A percentile compares a stretch with the other conserved stretches of the same genome.
phyloP scores from a whole-genome alignment of 2,888 invertebrate genomes.

The Dione vanillae region DNA sequence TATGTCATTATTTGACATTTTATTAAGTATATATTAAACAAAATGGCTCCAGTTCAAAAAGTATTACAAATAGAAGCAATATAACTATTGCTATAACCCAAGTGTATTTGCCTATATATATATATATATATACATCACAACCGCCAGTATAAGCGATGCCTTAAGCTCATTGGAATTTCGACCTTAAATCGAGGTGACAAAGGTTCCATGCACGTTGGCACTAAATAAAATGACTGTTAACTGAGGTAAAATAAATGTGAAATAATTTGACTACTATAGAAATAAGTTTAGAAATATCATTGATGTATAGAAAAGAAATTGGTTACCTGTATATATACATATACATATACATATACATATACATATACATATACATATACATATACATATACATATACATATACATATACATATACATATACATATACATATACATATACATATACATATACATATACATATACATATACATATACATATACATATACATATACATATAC shows the following conservation, averaged over 20 bases:
- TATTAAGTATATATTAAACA: no score
- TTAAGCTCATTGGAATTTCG: slow-evolving; percentile 67
- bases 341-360: no score
- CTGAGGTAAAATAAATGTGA: slow-evolving; percentile 47
- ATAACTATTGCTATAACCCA: slow-evolving; percentile 52
- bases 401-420: no score
- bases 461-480: no score
- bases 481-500: no score
- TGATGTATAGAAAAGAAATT: slow-evolving; percentile 26
- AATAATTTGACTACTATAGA: slow-evolving; percentile 41
- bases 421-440: no score
- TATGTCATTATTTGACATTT: no score
- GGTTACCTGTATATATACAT: background rate
- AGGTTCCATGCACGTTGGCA: slow-evolving; percentile 60
- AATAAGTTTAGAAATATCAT: slow-evolving; percentile 28
- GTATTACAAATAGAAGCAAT: slow-evolving; percentile 55
- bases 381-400: background rate
- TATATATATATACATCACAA: slow-evolving; percentile 68
- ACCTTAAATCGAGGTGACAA: slow-evolving; percentile 52
- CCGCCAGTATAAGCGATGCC: slow-evolving; percentile 59
- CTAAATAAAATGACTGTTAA: slow-evolving; percentile 44
- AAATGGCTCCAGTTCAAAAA: slow-evolving; percentile 47
- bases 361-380: background rate
- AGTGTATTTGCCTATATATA: slow-evolving; percentile 46
- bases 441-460: no score